A percentile compares a stretch with the other conserved stretches of the same genome.
phyloP scores from a whole-genome alignment of 2,113 vertebrate genomes.

The Cephalopterus ornatus region DNA sequence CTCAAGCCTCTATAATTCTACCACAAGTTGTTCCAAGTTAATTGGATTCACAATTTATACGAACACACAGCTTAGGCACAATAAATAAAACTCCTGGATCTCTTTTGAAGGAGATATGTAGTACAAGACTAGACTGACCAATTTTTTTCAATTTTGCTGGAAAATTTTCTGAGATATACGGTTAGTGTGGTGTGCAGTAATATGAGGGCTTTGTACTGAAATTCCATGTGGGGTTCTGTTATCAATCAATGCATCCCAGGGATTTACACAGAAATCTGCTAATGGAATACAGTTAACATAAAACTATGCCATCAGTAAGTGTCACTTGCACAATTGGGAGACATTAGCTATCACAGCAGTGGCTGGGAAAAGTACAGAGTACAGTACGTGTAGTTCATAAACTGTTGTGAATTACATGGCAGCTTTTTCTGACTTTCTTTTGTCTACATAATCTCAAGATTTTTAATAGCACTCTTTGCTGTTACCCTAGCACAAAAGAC shows the following conservation, averaged over 20 bases:
- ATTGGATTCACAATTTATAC: neutral
- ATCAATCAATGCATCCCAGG: conserved; percentile 33
- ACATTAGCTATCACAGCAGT: conserved; percentile 57
- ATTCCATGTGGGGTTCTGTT: conserved; percentile 4
- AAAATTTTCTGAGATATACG: neutral
- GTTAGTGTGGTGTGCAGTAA: neutral
- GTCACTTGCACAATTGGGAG: conserved; percentile 39
- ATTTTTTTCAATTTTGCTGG: neutral
- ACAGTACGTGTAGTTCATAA: conserved; percentile 4
- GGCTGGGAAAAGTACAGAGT: neutral
- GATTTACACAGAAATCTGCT: conserved; percentile 47
- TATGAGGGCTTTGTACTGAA: neutral
- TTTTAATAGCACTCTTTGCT: neutral
- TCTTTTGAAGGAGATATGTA: neutral
- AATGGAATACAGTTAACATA: conserved; percentile 57
- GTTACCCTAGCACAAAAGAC: neutral
- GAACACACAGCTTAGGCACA: neutral
- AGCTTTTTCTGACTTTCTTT: conserved; percentile 7
- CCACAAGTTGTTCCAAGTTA: neutral
- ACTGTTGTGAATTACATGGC: conserved; percentile 30
- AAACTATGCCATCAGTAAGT: conserved; percentile 55
- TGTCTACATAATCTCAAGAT: neutral
- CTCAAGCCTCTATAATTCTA: neutral
- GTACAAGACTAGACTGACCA: neutral
- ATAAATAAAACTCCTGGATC: neutral